Conservation (phyloP, 2,113 vertebrate genomes). For the Zeus faber region DNA sequence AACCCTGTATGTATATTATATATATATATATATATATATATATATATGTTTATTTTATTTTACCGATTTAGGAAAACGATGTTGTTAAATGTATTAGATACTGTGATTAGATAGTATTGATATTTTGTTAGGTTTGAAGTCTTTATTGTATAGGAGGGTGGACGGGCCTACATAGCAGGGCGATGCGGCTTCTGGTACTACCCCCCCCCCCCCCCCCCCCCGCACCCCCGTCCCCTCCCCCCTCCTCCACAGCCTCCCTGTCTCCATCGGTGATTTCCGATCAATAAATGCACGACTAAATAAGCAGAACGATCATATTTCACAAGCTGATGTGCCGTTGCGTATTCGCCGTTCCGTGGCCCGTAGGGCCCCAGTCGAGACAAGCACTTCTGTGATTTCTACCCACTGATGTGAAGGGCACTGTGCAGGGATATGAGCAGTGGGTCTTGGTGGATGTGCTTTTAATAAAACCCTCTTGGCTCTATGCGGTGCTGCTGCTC, state of each 20-base stretch:
- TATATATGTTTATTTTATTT: too few species aligned
- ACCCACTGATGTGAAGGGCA: slow-evolving; percentile 66
- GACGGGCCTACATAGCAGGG: slow-evolving; percentile 50
- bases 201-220: slow-evolving; percentile 11
- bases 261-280: slow-evolving; percentile 54
- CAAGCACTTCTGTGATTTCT: slow-evolving; percentile 31
- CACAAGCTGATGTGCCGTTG: slow-evolving; percentile 6
- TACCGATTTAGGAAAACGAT: too few species aligned
- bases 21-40: too few species aligned
- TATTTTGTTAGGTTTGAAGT: neutral
- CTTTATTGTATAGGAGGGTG: slow-evolving; percentile 26
- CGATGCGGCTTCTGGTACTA: slow-evolving; percentile 46
- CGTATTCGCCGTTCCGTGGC: slow-evolving; percentile 7
- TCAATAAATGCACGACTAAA: slow-evolving; percentile 61
- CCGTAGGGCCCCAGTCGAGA: slow-evolving; percentile 8
- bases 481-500: slow-evolving; percentile 27
- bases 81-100: too few species aligned
- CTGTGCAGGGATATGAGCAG: slow-evolving; percentile 50
- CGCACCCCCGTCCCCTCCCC: neutral
- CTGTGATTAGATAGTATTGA: too few species aligned
- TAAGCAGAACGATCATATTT: slow-evolving; percentile 29
- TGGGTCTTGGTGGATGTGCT: slow-evolving; percentile 41
- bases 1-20: too few species aligned
- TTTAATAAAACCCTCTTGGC: slow-evolving; percentile 33
- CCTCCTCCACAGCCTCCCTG: slow-evolving; percentile 36